Conservation (phyloP, 2,888 invertebrate genomes). For the Drosophila antonietae region DNA sequence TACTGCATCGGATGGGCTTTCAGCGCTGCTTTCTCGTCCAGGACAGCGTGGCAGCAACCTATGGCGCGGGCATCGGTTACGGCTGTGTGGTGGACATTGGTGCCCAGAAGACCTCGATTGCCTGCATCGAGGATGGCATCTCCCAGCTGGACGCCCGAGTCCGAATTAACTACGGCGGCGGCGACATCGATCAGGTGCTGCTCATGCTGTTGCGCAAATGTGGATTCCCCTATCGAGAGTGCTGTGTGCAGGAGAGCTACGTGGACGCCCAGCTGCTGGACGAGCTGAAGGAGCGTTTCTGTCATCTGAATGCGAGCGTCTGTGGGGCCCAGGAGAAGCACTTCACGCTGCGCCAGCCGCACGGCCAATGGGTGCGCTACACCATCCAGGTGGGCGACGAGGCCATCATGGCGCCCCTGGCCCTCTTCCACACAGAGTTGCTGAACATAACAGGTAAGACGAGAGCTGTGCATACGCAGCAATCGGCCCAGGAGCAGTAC, state of each 20-base stretch:
- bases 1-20: slow-evolving; percentile 93
- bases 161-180: slow-evolving; percentile 94
- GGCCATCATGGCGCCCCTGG: slow-evolving; percentile 94
- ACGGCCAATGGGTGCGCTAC: slow-evolving; percentile 89
- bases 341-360: slow-evolving; percentile 87
- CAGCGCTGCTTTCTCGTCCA: slow-evolving; percentile 88
- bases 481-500: slow-evolving; percentile 87
- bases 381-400: slow-evolving; percentile 94
- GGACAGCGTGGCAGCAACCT: slow-evolving; percentile 94
- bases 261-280: slow-evolving; percentile 92
- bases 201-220: slow-evolving; percentile 95
- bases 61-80: slow-evolving; percentile 92
- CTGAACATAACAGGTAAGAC: slow-evolving; percentile 92
- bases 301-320: slow-evolving; percentile 95
- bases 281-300: slow-evolving; percentile 94
- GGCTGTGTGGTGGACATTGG: slow-evolving; percentile 98
- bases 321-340: slow-evolving; percentile 94
- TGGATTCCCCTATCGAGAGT: slow-evolving; percentile 94
- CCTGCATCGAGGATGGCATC: slow-evolving; percentile 98
- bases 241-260: slow-evolving; percentile 88
- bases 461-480: slow-evolving; percentile 88
- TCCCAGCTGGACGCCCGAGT: slow-evolving; percentile 94
- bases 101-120: slow-evolving; percentile 97
- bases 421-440: slow-evolving; percentile 94
- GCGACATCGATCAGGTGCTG: slow-evolving; percentile 95